phyloP scores from a whole-genome alignment of 2,113 vertebrate species.

The Gambusia holbrooki region DNA sequence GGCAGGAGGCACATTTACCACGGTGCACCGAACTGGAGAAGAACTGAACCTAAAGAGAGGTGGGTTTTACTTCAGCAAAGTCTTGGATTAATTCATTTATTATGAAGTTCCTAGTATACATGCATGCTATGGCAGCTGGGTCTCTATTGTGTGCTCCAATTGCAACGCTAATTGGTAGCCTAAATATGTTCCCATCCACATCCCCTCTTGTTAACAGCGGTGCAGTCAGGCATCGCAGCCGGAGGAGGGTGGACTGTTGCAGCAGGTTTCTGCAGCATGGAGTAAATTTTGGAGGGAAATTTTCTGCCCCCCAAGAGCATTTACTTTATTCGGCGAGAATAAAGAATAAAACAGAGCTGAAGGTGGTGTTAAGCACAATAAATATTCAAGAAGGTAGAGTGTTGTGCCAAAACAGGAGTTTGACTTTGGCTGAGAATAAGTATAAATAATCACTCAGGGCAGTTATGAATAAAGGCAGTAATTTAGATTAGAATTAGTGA shows the following conservation, averaged over 20 bases:
- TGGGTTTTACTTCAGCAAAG: not conserved
- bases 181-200: slow-evolving; percentile 10
- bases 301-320: slow-evolving; percentile 1
- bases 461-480: no score
- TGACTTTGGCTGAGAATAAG: no score
- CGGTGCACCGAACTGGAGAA: slow-evolving; percentile 26
- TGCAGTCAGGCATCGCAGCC: not conserved
- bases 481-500: no score
- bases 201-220: slow-evolving; percentile 3
- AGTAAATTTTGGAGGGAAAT: not conserved
- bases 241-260: not conserved
- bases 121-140: not conserved
- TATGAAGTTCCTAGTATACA: not conserved
- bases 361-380: not conserved
- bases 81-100: not conserved
- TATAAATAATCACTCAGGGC: no score
- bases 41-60: not conserved
- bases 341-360: not conserved
- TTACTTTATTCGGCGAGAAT: not conserved
- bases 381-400: not conserved
- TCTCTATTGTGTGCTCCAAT: slow-evolving; percentile 4
- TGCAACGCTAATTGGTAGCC: slow-evolving; percentile 44
- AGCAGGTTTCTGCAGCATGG: not conserved
- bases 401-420: not conserved
- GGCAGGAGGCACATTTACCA: slow-evolving; percentile 39